These are phyloP conservation scores for Paratilapia polleni DNA, from an alignment of 2,113 vertebrate species.

Conservation along the genomic window DNA sequence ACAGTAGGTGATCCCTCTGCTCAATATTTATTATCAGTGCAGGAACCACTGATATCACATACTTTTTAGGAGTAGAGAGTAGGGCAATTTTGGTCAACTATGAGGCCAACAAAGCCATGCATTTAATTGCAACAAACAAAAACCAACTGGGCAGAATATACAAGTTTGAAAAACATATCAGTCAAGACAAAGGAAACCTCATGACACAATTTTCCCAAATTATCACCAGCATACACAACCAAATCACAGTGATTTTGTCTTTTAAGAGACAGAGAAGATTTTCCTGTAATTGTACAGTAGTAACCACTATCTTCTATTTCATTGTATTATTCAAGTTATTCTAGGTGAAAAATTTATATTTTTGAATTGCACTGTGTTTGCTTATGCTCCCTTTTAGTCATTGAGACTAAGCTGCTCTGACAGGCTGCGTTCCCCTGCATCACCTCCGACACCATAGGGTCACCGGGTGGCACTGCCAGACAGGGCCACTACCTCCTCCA, in stretches of 20 bases:
- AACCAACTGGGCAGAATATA: background rate
- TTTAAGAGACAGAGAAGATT: background rate
- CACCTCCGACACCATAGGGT: constrained; percentile 68
- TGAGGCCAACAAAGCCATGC: background rate
- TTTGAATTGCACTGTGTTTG: constrained; percentile 21
- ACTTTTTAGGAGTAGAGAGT: background rate
- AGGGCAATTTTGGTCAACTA: background rate
- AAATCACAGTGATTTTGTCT: background rate
- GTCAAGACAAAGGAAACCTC: background rate
- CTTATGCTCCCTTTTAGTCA: constrained; percentile 42
- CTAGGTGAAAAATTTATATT: background rate
- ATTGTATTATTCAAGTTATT: background rate
- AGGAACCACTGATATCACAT: background rate
- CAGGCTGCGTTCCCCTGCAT: constrained; percentile 47
- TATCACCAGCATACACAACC: background rate
- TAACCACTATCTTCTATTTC: background rate
- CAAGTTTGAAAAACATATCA: background rate
- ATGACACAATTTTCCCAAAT: background rate
- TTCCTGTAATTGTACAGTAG: background rate
- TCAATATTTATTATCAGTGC: background rate
- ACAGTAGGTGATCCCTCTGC: background rate
- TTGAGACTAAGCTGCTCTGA: constrained; percentile 53
- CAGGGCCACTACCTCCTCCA: constrained; percentile 35
- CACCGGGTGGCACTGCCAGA: constrained; percentile 66
- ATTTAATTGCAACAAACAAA: background rate